Evolutionary conservation across 2,797 vertebrate species (phyloP).

Genomic region (Danio albolineatus): DNA sequence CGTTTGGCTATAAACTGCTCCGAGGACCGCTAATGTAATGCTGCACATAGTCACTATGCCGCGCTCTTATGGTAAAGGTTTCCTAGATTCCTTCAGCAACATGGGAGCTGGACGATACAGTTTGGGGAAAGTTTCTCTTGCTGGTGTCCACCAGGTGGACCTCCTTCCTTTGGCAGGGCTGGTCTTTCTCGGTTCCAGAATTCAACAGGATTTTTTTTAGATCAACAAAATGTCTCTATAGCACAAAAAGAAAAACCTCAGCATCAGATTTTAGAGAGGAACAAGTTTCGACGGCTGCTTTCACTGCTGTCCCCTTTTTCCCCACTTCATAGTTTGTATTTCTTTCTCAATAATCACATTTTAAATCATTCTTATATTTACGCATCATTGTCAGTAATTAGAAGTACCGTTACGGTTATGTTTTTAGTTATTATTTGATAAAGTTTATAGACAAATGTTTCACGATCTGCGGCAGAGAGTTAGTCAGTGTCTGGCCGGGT

Average conservation of each 20-base stretch:
- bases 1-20: slow-evolving; percentile 81
- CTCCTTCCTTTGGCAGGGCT: slow-evolving; percentile 97
- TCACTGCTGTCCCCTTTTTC: slow-evolving; percentile 81
- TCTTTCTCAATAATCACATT: slow-evolving; percentile 71
- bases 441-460: slow-evolving; percentile 85
- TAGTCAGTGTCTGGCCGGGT: slow-evolving; percentile 64
- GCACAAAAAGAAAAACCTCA: slow-evolving; percentile 70
- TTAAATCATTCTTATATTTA: slow-evolving; percentile 74
- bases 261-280: slow-evolving; percentile 76
- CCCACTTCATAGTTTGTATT: slow-evolving; percentile 54
- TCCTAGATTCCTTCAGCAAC: slow-evolving; percentile 82
- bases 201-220: slow-evolving; percentile 72
- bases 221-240: slow-evolving; percentile 74
- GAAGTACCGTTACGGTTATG: slow-evolving; percentile 63
- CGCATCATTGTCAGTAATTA: slow-evolving; percentile 70
- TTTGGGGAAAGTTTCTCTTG: slow-evolving; percentile 71
- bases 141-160: slow-evolving; percentile 93
- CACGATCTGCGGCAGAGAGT: slow-evolving; percentile 66
- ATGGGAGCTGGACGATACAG: slow-evolving; percentile 74
- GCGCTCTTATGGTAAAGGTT: slow-evolving; percentile 76
- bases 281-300: slow-evolving; percentile 86
- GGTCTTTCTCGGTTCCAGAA: slow-evolving; percentile 86
- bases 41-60: slow-evolving; percentile 80
- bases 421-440: slow-evolving; percentile 72
- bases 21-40: slow-evolving; percentile 78